phyloP scores from a whole-genome alignment of 2,888 invertebrate genomes.

The Volucella zonaria region DNA sequence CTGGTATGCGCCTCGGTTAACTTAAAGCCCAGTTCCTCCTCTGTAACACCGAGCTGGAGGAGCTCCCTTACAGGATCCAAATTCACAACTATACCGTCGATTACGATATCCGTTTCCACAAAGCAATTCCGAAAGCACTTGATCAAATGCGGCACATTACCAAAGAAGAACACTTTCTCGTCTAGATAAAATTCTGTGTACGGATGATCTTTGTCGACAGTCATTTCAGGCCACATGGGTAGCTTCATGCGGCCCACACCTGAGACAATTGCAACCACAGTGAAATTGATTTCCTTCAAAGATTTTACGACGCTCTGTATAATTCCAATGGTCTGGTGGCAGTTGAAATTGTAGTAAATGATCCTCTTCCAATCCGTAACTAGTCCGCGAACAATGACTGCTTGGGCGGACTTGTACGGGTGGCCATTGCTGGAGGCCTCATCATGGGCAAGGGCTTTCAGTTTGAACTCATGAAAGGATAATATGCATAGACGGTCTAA shows the following conservation, averaged over 20 bases:
- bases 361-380: slow-evolving; percentile 37
- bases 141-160: slow-evolving; percentile 27
- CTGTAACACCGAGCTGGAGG: neutral
- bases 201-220: slow-evolving; percentile 2
- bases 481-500: slow-evolving; percentile 35
- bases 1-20: slow-evolving; percentile 28
- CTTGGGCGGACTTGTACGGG: slow-evolving; percentile 6
- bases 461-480: slow-evolving; percentile 40
- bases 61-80: slow-evolving; percentile 27
- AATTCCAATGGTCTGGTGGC: neutral
- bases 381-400: slow-evolving; percentile 17
- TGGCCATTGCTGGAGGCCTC: neutral
- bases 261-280: slow-evolving; percentile 42
- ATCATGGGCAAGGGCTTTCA: neutral
- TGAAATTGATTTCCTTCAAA: slow-evolving; percentile 27
- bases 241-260: slow-evolving; percentile 26
- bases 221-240: slow-evolving; percentile 16
- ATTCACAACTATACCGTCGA: neutral
- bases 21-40: slow-evolving; percentile 15
- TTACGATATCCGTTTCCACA: slow-evolving; percentile 3
- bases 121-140: slow-evolving; percentile 38
- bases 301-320: slow-evolving; percentile 6
- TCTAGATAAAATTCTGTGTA: neutral
- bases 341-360: slow-evolving; percentile 36
- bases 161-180: slow-evolving; percentile 47